Evolutionary conservation across 2,888 invertebrate species (phyloP), one percentile per base, ranked within the genome.

Genomic region (Drosophila fungiperda): DNA sequence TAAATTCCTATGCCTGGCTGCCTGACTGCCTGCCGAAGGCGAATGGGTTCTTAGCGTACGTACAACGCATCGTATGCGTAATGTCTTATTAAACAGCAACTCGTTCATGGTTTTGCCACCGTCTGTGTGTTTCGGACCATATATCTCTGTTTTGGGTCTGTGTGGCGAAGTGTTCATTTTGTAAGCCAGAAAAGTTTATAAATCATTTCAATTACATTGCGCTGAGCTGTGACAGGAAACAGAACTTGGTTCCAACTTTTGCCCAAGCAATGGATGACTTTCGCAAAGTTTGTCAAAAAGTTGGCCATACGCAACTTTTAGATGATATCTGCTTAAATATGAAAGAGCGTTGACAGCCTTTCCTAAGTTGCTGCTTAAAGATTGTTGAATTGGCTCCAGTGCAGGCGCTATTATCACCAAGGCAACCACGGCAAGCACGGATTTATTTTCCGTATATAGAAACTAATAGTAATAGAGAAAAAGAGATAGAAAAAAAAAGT

Each of bases 201-300:
- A 85, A 85, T 85, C 85, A 87, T 85, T 85, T 85, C 85, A 85
- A 85, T 85, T 85, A 85, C 87, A 85, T 85, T 85, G 75, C 83
- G 83, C 79, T 79, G 81, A 82, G 80, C 85, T 80, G 82, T 85
- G 84, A 87, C 87, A 85, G 87, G 67, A 76, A 83, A 78, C 78
- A 71, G 79, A 78, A 78, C 79, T 78, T 78, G 59, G 59, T 58
- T 55, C 54, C 61, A 78, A 78, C 62, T 78, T 78, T 70, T 54
- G 45, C 67, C 65, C 65, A 65, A 32, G 49, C 68, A 53, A 45
- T 69, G 66, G 73, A 52, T 69, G 69, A 69, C 66, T 75, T 77
- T 57, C 29, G 23, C 8, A 76, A 79, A 79, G 68, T 76, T 79
- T 79, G 70, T 73, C 73, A 70, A 63, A 71, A 68, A 76, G 67